A percentile compares a stretch with the other conserved stretches of the same genome.
Evolutionary conservation across 1,140 invertebrate genomes (phyloP).

Genomic region (Bicyclus anynana): DNA sequence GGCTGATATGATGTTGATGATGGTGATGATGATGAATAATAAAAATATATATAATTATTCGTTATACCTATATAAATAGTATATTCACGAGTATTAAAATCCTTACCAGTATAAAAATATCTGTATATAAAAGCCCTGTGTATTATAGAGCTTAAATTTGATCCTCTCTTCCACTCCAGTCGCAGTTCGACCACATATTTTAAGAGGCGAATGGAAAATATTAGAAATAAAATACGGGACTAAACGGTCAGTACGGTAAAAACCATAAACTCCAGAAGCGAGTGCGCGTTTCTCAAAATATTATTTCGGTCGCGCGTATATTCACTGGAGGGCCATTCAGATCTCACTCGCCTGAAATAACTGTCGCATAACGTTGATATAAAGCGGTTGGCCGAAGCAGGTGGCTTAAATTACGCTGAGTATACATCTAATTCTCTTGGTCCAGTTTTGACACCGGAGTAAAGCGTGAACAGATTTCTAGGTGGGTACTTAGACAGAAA

Average conservation of each 20-base stretch:
- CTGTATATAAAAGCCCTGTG: no score
- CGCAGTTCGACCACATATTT: background rate
- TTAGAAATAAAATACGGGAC: background rate
- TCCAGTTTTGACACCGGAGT: slow-evolving; percentile 22
- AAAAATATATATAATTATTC: no score
- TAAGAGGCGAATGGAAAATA: background rate
- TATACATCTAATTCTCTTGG: slow-evolving; percentile 38
- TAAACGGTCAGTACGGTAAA: background rate
- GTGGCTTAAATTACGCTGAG: slow-evolving; percentile 39
- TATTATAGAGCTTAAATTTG: no score
- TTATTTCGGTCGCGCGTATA: slow-evolving; percentile 49
- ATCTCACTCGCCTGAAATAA: slow-evolving; percentile 52
- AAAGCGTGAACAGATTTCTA: background rate
- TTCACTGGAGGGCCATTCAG: slow-evolving; percentile 53
- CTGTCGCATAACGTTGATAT: slow-evolving; percentile 62
- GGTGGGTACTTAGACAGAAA: no score
- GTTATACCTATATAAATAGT: no score
- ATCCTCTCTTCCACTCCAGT: background rate
- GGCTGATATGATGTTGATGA: no score
- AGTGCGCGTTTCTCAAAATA: slow-evolving; percentile 26
- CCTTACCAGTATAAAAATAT: no score
- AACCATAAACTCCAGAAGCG: background rate
- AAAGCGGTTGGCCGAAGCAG: slow-evolving; percentile 40
- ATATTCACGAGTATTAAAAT: no score
- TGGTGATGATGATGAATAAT: no score